Evolutionary conservation across 2,797 vertebrate species (phyloP).

Genomic region (Uromys caudimaculatus): DNA sequence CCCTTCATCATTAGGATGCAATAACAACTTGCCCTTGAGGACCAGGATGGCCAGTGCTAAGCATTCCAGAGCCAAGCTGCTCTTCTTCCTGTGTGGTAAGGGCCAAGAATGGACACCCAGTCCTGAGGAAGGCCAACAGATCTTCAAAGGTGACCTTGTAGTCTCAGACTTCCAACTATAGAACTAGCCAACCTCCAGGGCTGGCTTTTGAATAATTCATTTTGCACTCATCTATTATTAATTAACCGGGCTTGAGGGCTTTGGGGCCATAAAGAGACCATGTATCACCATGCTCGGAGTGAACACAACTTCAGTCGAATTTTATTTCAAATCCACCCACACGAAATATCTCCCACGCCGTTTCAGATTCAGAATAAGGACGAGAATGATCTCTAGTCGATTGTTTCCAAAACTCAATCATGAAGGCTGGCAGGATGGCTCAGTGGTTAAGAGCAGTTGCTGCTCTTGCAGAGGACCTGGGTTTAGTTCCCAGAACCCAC

Average conservation of each 20-base stretch:
- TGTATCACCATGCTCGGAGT: neutral
- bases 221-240: neutral
- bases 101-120: neutral
- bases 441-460: neutral
- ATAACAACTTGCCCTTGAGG: neutral
- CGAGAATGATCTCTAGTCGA: neutral
- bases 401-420: neutral
- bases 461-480: neutral
- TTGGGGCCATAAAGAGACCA: neutral
- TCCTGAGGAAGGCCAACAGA: neutral
- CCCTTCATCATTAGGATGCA: neutral
- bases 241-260: constrained; percentile 32
- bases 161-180: neutral
- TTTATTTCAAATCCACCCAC: constrained; percentile 20
- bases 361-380: neutral
- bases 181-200: neutral
- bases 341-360: neutral
- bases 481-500: neutral
- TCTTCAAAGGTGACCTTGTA: constrained; percentile 12
- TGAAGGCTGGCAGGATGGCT: neutral
- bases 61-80: neutral
- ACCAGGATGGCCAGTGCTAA: neutral
- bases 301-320: neutral
- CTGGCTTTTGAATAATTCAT: constrained; percentile 61
- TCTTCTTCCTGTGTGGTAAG: neutral